Conservation (phyloP, 2,888 invertebrate species). For the Scotopteryx bipunctaria region DNA sequence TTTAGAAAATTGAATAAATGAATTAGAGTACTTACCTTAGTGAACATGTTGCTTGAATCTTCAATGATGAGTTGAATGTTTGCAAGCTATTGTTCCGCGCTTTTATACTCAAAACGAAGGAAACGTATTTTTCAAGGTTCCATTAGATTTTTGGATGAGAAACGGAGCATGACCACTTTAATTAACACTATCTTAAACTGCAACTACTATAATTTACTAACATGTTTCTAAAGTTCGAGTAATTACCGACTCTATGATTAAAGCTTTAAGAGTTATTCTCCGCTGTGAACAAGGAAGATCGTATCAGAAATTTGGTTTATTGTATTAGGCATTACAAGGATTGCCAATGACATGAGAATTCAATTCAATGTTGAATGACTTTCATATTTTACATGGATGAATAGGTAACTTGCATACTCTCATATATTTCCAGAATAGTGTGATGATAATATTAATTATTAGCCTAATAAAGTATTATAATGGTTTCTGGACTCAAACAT, state of each 20-base stretch:
- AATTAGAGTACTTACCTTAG: conserved; percentile 53
- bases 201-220: conserved; percentile 43
- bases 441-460: too few species aligned
- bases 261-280: conserved; percentile 3
- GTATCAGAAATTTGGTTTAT: conserved; percentile 32
- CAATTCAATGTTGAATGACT: conserved; percentile 22
- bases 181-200: conserved; percentile 50
- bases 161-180: conserved; percentile 65
- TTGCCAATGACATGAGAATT: conserved; percentile 39
- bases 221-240: conserved; percentile 26
- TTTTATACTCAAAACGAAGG: conserved; percentile 64
- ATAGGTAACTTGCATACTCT: neutral
- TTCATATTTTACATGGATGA: conserved; percentile 10
- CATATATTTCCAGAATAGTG: too few species aligned
- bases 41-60: conserved; percentile 60
- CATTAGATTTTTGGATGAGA: conserved; percentile 55
- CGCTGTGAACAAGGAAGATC: conserved; percentile 19
- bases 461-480: too few species aligned
- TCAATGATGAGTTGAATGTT: conserved; percentile 61
- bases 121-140: conserved; percentile 62
- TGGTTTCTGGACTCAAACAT: too few species aligned
- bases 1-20: neutral
- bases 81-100: conserved; percentile 54
- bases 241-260: conserved; percentile 27
- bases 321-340: conserved; percentile 40